phyloP scores from a whole-genome alignment of 2,113 vertebrate species.

The Odontophorus gujanensis region DNA sequence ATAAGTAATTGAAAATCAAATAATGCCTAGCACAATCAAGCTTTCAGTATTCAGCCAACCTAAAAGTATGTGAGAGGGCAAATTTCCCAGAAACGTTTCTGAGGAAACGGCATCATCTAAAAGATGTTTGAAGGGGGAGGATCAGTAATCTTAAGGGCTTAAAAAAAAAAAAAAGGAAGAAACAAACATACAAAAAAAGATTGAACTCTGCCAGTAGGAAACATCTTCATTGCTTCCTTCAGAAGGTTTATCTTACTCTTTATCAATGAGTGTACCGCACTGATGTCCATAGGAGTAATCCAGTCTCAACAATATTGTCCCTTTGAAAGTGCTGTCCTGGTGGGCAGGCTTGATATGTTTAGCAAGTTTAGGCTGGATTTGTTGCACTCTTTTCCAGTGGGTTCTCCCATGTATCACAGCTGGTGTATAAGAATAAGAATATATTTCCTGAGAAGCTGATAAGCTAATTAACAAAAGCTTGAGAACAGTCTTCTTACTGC shows the following conservation, averaged over 20 bases:
- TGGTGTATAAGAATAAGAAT: not conserved
- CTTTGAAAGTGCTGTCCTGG: not conserved
- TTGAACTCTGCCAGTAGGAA: not conserved
- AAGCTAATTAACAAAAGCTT: not conserved
- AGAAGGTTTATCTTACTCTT: not conserved
- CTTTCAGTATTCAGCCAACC: not conserved
- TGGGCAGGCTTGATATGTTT: not conserved
- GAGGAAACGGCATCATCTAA: not conserved
- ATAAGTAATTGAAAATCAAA: not conserved
- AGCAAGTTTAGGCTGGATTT: not conserved
- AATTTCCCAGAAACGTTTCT: not conserved
- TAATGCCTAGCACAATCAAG: not conserved
- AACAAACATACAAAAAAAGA: too few species aligned
- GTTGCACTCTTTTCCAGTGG: not conserved
- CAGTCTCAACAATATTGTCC: not conserved
- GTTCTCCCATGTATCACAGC: not conserved
- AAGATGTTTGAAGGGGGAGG: not conserved
- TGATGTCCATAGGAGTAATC: not conserved
- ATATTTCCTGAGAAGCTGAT: not conserved
- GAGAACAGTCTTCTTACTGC: not conserved
- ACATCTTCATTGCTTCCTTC: not conserved
- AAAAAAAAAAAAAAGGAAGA: not conserved
- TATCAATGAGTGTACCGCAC: not conserved
- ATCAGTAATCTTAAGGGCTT: not conserved
- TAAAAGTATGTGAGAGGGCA: not conserved